These are phyloP conservation scores for Corbicula japonica DNA, from an alignment of 2,888 invertebrate genomes.

Conservation along the genomic window DNA sequence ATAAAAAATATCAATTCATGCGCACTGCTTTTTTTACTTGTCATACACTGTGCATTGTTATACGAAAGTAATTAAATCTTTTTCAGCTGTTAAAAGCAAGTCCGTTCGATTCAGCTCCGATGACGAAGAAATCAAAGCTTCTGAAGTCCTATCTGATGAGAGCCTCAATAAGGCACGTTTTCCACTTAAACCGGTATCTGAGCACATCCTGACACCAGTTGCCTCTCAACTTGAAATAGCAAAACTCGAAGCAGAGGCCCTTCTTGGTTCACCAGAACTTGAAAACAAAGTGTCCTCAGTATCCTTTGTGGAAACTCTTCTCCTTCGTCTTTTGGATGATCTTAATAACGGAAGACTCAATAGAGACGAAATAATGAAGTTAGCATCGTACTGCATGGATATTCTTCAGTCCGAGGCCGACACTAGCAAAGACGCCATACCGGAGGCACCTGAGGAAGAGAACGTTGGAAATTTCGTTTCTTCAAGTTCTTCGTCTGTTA, in stretches of 20 bases:
- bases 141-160: background rate
- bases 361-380: constrained; percentile 67
- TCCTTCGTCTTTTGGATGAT: constrained; percentile 71
- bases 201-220: constrained; percentile 72
- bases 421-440: constrained; percentile 18
- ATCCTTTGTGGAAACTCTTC: constrained; percentile 66
- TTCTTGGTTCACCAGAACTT: constrained; percentile 48
- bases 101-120: constrained; percentile 65
- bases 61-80: too few species aligned
- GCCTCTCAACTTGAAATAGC: constrained; percentile 65
- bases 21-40: too few species aligned
- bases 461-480: constrained; percentile 27
- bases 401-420: constrained; percentile 53
- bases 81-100: constrained; percentile 58
- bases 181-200: constrained; percentile 61
- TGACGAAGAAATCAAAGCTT: constrained; percentile 53
- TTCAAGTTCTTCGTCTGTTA: constrained; percentile 57
- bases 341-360: constrained; percentile 63
- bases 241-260: constrained; percentile 56
- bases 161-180: background rate
- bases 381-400: constrained; percentile 68
- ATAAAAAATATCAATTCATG: too few species aligned
- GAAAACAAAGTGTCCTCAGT: constrained; percentile 38
- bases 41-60: too few species aligned
- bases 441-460: constrained; percentile 41